phyloP scores from a whole-genome alignment of 2,888 invertebrate genomes.

The Acanthococcus lagerstroemiae region DNA sequence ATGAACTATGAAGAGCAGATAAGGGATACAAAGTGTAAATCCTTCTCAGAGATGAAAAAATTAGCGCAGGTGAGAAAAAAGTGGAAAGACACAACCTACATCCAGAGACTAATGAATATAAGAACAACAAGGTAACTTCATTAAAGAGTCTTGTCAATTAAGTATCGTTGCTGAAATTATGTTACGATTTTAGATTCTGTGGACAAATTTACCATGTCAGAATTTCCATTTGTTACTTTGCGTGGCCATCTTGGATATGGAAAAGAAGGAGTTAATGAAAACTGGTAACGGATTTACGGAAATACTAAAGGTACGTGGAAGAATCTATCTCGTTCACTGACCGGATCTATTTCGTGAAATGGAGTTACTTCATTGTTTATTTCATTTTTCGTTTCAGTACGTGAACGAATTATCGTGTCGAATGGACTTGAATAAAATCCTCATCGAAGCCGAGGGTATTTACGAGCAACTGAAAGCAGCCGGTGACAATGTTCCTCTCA shows the following conservation, averaged over 20 bases:
- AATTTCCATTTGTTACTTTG: slow-evolving; percentile 93
- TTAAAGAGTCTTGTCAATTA: too few relatives aligned
- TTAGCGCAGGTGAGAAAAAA: too few relatives aligned
- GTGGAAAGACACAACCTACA: too few relatives aligned
- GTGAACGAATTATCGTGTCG: slow-evolving; percentile 87
- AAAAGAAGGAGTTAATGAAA: slow-evolving; percentile 77
- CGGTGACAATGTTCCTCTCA: slow-evolving; percentile 58
- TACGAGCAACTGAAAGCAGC: slow-evolving; percentile 69
- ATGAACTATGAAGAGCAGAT: too few relatives aligned
- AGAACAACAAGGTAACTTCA: too few relatives aligned
- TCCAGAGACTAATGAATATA: too few relatives aligned
- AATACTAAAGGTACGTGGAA: slow-evolving; percentile 66
- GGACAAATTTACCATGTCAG: slow-evolving; percentile 88
- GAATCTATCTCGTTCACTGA: background rate
- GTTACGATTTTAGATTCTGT: slow-evolving; percentile 46
- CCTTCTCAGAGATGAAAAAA: too few relatives aligned
- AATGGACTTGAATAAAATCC: slow-evolving; percentile 68
- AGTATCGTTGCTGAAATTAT: too few relatives aligned
- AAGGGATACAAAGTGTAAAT: too few relatives aligned
- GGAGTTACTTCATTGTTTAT: too few relatives aligned
- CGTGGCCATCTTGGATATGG: slow-evolving; percentile 82
- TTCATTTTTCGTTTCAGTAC: slow-evolving; percentile 55
- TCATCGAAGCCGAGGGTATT: slow-evolving; percentile 84
- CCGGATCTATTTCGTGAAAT: background rate
- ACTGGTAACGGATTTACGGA: slow-evolving; percentile 91